These are phyloP conservation scores for Gallinago media DNA, from an alignment of 2,113 vertebrate genomes.

Conservation along the genomic window DNA sequence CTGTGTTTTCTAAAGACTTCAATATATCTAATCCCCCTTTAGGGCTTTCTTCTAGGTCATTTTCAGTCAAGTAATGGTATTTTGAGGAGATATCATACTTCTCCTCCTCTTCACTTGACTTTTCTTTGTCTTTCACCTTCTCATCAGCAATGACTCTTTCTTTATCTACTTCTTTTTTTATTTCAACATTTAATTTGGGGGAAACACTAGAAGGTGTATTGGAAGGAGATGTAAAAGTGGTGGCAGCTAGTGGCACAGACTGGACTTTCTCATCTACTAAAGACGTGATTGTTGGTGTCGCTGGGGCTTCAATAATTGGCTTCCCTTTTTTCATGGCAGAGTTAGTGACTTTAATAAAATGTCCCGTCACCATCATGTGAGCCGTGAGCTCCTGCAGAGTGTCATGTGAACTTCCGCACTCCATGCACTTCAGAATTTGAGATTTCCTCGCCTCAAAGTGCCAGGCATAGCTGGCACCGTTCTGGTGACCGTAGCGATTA, in stretches of 20 bases:
- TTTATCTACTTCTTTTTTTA: slow-evolving; percentile 94
- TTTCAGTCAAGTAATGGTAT: slow-evolving; percentile 95
- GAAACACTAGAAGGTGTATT: slow-evolving; percentile 87
- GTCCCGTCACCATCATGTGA: slow-evolving; percentile 99
- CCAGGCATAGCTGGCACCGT: slow-evolving; percentile 98
- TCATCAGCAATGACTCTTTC: slow-evolving; percentile 87
- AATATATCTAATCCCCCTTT: slow-evolving; percentile 97
- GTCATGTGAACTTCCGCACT: slow-evolving; percentile 97
- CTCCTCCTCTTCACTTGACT: slow-evolving; percentile 87
- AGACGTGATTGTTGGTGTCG: slow-evolving; percentile 74
- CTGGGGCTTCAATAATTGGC: slow-evolving; percentile 88
- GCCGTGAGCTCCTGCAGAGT: slow-evolving; percentile 96
- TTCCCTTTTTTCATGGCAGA: slow-evolving; percentile 99
- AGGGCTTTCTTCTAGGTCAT: slow-evolving; percentile 94
- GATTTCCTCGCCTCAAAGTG: slow-evolving; percentile 98
- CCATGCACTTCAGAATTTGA: slow-evolving; percentile 99
- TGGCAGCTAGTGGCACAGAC: slow-evolving; percentile 95
- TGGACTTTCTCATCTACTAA: slow-evolving; percentile 93
- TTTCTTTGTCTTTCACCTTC: slow-evolving; percentile 86
- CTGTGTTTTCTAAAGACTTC: slow-evolving; percentile 98
- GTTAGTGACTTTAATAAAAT: slow-evolving; percentile 99
- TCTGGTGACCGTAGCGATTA: slow-evolving; percentile 98
- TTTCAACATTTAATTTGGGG: slow-evolving; percentile 87
- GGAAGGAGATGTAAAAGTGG: slow-evolving; percentile 92
- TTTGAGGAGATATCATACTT: slow-evolving; percentile 96